Conservation (phyloP, 2,113 vertebrate genomes). For the Platysteira castanea region DNA sequence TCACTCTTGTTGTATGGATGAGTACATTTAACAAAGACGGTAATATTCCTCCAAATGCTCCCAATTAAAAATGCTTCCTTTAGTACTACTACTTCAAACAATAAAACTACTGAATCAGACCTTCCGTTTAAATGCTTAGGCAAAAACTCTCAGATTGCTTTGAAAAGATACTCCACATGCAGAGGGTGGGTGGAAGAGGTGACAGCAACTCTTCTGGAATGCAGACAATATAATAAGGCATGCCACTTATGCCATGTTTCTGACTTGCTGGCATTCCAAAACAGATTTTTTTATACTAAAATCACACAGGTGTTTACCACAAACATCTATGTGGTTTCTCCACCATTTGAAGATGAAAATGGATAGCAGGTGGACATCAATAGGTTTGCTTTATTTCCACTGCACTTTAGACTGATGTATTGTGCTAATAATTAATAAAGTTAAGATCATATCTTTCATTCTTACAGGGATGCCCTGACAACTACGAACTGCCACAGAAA, state of each 20-base stretch:
- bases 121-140: not conserved
- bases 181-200: conserved; percentile 25
- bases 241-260: not conserved
- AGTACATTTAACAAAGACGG: not conserved
- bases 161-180: not conserved
- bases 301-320: not conserved
- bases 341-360: not conserved
- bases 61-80: conserved; percentile 5
- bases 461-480: not conserved
- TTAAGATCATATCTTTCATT: not conserved
- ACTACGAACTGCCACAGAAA: not conserved
- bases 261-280: not conserved
- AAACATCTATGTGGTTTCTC: not conserved
- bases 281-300: not conserved
- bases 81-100: not conserved
- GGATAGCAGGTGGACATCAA: not conserved
- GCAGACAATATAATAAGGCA: not conserved
- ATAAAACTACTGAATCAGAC: conserved; percentile 8
- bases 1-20: not conserved
- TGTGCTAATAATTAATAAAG: not conserved
- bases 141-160: conserved; percentile 1
- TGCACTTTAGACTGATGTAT: not conserved
- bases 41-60: not conserved
- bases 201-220: not conserved
- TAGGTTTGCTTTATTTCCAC: not conserved